phyloP scores from a whole-genome alignment of 2,888 invertebrate genomes.

The Allacma fusca region DNA sequence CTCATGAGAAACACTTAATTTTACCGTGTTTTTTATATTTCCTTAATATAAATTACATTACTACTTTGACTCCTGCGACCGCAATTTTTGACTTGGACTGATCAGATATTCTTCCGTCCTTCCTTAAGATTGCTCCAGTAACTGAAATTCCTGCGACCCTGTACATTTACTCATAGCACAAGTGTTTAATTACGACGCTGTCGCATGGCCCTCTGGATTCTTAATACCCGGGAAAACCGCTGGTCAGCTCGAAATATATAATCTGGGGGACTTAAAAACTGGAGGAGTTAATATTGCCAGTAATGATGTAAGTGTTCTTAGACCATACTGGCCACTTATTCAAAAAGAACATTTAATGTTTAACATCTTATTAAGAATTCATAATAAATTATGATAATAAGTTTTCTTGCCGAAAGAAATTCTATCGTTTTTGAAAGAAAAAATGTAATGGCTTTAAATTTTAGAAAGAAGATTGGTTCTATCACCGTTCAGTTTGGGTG shows the following conservation, averaged over 20 bases:
- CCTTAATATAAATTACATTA: too few relatives aligned
- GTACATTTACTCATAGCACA: too few relatives aligned
- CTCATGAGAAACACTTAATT: too few relatives aligned
- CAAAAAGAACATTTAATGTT: neutral
- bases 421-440: neutral
- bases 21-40: too few relatives aligned
- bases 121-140: neutral
- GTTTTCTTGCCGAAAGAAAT: neutral
- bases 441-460: neutral
- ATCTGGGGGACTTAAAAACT: conserved; percentile 50
- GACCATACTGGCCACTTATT: neutral
- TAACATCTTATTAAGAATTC: neutral
- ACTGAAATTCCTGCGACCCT: too few relatives aligned
- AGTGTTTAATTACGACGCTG: conserved; percentile 61
- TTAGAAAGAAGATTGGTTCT: conserved; percentile 60
- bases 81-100: too few relatives aligned
- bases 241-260: conserved; percentile 62
- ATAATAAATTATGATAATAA: too few relatives aligned
- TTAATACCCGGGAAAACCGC: conserved; percentile 62
- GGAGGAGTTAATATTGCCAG: conserved; percentile 58
- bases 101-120: too few relatives aligned
- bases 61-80: too few relatives aligned
- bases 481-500: conserved; percentile 62
- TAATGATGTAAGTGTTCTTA: conserved; percentile 47
- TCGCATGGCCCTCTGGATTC: conserved; percentile 63